Evolutionary conservation across 2,888 invertebrate species (phyloP).

Genomic region (Tenthredo scrophulariae): DNA sequence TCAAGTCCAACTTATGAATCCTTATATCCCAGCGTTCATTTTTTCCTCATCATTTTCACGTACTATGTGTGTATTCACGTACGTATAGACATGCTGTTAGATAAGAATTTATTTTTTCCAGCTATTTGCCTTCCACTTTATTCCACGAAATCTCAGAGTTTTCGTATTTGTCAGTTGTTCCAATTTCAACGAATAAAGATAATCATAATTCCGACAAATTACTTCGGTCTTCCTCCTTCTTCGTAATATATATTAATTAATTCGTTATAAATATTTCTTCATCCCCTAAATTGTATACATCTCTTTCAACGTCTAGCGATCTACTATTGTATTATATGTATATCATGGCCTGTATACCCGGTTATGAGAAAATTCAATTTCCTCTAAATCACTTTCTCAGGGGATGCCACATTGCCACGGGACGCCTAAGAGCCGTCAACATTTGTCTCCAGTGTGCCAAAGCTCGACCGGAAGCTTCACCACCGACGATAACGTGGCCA

Average conservation of each 20-base stretch:
- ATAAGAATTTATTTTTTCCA: background rate
- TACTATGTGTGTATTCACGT: slow-evolving; percentile 22
- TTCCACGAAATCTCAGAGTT: background rate
- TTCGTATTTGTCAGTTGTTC: background rate
- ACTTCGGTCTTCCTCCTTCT: background rate
- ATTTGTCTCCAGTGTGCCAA: slow-evolving; percentile 92
- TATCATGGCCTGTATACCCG: background rate
- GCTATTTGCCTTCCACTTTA: background rate
- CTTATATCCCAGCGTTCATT: background rate
- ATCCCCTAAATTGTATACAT: slow-evolving; percentile 24
- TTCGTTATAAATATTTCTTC: slow-evolving; percentile 26
- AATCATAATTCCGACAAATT: background rate
- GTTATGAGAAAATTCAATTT: background rate
- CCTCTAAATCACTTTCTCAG: slow-evolving; percentile 79
- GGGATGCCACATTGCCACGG: slow-evolving; percentile 92
- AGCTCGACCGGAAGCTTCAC: slow-evolving; percentile 86
- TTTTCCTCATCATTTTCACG: background rate
- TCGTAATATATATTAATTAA: background rate
- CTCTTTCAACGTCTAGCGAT: slow-evolving; percentile 46
- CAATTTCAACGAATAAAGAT: background rate
- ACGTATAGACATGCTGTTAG: background rate
- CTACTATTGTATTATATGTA: slow-evolving; percentile 30
- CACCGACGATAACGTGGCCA: slow-evolving; percentile 90
- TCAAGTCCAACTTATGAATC: background rate
- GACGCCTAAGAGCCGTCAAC: slow-evolving; percentile 88